phyloP scores from a whole-genome alignment of 35 echinoderm and acorn worm genomes.

The Hemicentrotus pulcherrimus region DNA sequence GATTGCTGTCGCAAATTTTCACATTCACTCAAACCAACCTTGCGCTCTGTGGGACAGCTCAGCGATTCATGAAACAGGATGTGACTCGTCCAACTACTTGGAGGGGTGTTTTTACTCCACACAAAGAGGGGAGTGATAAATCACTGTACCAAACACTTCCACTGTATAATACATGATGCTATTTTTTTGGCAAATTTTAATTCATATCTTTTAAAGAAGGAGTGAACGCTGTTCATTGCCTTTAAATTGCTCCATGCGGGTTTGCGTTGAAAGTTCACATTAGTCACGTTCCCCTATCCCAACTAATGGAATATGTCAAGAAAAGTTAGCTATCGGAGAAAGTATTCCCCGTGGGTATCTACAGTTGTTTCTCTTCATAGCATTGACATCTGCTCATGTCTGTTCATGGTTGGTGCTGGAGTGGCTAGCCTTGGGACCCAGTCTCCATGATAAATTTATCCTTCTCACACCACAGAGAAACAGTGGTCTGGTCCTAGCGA shows the following conservation, averaged over 20 bases:
- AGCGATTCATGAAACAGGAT: constrained; percentile 57
- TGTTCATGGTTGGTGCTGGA: constrained; percentile 9
- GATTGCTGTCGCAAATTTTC: constrained; percentile 24
- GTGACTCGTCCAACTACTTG: constrained; percentile 26
- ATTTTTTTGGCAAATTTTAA: not conserved
- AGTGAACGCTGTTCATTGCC: not conserved
- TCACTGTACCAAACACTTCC: not conserved
- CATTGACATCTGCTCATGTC: constrained; percentile 49
- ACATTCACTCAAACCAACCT: not conserved
- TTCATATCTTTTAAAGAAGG: not conserved
- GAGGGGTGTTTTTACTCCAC: constrained; percentile 35
- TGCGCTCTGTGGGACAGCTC: constrained; percentile 50
- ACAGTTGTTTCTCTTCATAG: constrained; percentile 41
- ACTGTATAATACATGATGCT: not conserved
- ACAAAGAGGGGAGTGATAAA: not conserved
- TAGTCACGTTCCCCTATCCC: not conserved
- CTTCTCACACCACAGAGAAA: not conserved
- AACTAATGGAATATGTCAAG: constrained; percentile 4
- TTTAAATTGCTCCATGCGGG: not conserved
- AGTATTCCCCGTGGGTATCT: constrained; percentile 44
- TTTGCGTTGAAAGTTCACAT: not conserved
- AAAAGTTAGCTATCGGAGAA: not conserved
- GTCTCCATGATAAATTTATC: not conserved
- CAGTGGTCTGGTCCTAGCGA: not conserved
- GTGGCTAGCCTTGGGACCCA: not conserved